Base-by-base conservation (phyloP, 2,797 vertebrate genomes). In the Steatocranus sp. region DNA sequence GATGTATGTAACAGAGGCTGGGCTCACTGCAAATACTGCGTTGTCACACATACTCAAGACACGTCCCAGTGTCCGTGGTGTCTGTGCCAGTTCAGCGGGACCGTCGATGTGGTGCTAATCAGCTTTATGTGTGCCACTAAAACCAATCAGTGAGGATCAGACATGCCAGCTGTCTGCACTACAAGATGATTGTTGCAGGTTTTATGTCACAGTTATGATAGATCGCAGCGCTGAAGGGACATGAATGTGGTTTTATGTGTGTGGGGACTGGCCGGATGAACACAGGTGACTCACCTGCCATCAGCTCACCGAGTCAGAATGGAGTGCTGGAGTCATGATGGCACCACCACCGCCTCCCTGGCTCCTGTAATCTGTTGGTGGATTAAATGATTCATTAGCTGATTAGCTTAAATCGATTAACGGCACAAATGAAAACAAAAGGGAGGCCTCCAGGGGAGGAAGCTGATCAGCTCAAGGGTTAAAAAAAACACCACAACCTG, bases 61-160 rank as follows among this genome's bases (percentile, higher is more conserved):
- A 7, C 2, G 8, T 46, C 20, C 20, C 46, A 51, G 34, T 48
- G 18, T 25, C 74, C 93, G 75, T 83, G 91, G 95, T 94, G 95
- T 95, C 92, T 95, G 93, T 93, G 93, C 94, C 94, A 95, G 95
- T 96, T 95, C 95, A 96, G 94, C 83, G 89, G 95, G 92, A 93
- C 93, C 93, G 92, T 43, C 23, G 93, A 92, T 94, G 93, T 89
- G 91, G 89, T 90, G 96, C 94, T 98, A 97, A 98, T 98, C 97
- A 97, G 97, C 96, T 97, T 97, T 97, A 94, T 96, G 94, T 96
- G 95, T 94, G 93, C 95, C 95, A 96, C 96, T 97, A 97, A 97
- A 97, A 96, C 96, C 96, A 97, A 95, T 97, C 96, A 95, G 96
- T 93, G 91, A 93, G 97, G 97, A 97, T 97, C 97, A 98, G 97